Conservation (phyloP, 2,888 invertebrate genomes). For the Drosophila birchii region DNA sequence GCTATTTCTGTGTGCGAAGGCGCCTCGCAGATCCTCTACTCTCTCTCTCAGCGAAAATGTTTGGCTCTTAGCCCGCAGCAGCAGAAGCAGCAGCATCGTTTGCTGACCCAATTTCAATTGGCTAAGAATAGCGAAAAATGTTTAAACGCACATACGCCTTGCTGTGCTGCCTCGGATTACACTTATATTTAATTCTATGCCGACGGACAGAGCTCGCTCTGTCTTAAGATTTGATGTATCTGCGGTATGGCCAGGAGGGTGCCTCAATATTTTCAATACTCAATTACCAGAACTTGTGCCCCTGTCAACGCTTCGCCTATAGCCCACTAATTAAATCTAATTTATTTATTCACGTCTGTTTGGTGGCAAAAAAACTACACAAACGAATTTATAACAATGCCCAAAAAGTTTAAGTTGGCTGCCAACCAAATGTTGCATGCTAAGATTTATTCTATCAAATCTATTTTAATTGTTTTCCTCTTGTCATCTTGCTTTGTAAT, state of each 20-base stretch:
- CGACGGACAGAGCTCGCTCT: constrained; percentile 13
- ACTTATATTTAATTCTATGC: constrained; percentile 21
- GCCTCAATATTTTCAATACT: constrained; percentile 10
- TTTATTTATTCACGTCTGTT: constrained; percentile 60
- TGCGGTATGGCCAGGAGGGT: constrained; percentile 20
- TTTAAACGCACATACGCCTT: constrained; percentile 37
- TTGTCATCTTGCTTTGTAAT: constrained; percentile 43
- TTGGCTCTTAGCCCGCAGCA: constrained; percentile 40
- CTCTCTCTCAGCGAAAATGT: constrained; percentile 53
- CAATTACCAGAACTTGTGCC: constrained; percentile 10
- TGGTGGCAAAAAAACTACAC: constrained; percentile 49
- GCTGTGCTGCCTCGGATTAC: constrained; percentile 48
- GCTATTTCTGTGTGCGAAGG: constrained; percentile 52
- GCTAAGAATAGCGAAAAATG: constrained; percentile 69
- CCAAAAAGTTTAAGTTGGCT: constrained; percentile 52
- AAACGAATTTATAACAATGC: constrained; percentile 66
- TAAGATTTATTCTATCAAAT: constrained; percentile 54
- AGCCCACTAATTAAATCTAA: constrained; percentile 55
- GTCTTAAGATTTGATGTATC: constrained; percentile 4
- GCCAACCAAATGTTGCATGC: constrained; percentile 56
- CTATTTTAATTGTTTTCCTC: constrained; percentile 49
- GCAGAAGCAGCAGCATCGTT: constrained; percentile 39
- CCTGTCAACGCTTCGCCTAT: constrained; percentile 30
- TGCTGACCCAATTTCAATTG: constrained; percentile 66
- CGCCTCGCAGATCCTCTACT: constrained; percentile 27